Evolutionary conservation across 2,888 invertebrate genomes (phyloP).

Genomic region (Lithodes maja): DNA sequence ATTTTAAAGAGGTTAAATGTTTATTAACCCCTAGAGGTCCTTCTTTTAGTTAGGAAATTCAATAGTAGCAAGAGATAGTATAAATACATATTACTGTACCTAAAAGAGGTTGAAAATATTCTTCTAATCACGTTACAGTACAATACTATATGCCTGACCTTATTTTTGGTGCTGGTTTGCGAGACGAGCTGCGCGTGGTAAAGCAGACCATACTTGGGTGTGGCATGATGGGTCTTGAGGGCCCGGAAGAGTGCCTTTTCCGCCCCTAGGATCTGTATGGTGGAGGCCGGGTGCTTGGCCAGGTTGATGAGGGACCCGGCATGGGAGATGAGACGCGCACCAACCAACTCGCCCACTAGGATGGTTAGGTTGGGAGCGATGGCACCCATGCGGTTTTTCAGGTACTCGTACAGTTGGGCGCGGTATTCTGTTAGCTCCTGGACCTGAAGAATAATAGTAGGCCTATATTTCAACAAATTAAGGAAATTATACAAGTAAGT

Average conservation of each 20-base stretch:
- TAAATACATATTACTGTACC: too few relatives aligned
- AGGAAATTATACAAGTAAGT: not conserved
- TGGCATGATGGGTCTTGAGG: constrained; percentile 96
- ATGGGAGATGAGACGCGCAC: constrained; percentile 96
- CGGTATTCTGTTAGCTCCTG: constrained; percentile 94
- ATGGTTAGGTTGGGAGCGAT: constrained; percentile 98
- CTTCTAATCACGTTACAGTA: too few relatives aligned
- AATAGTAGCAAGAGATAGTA: too few relatives aligned
- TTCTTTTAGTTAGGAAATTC: too few relatives aligned
- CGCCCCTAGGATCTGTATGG: constrained; percentile 97
- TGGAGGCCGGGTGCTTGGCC: constrained; percentile 98
- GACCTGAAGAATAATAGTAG: constrained; percentile 77
- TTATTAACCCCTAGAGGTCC: too few relatives aligned
- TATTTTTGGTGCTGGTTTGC: constrained; percentile 90
- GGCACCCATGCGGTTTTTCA: constrained; percentile 97
- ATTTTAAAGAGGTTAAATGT: too few relatives aligned
- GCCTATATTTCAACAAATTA: not conserved
- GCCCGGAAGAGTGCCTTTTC: constrained; percentile 98
- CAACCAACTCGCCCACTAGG: constrained; percentile 96
- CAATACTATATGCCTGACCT: constrained; percentile 74
- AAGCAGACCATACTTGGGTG: constrained; percentile 98
- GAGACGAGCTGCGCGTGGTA: constrained; percentile 97
- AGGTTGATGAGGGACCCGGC: constrained; percentile 95
- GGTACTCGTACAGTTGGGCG: constrained; percentile 90
- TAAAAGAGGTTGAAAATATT: too few relatives aligned